These are phyloP conservation scores for Mantis religiosa DNA, from an alignment of 2,888 invertebrate species.

Conservation along the genomic window DNA sequence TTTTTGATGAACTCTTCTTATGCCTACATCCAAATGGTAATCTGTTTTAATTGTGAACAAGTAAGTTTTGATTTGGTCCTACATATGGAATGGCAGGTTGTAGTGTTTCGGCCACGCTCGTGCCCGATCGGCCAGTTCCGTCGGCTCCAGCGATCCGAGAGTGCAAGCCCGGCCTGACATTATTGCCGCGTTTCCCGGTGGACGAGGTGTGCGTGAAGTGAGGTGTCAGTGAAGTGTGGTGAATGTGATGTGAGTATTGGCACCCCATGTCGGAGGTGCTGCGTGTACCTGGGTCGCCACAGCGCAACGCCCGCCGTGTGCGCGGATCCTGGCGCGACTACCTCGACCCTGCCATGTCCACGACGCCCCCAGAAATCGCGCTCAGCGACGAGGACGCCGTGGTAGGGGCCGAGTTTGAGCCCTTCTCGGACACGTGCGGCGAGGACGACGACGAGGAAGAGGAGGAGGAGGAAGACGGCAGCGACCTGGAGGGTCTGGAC, in stretches of 20 bases:
- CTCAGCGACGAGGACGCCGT: conserved; percentile 33
- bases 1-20: too few relatives aligned
- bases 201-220: background rate
- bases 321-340: conserved; percentile 43
- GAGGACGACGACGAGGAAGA: conserved; percentile 15
- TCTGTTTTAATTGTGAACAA: too few relatives aligned
- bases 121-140: background rate
- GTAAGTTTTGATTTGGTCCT: too few relatives aligned
- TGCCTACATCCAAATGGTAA: too few relatives aligned
- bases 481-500: conserved; percentile 64
- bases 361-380: conserved; percentile 31
- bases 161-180: background rate
- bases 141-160: background rate
- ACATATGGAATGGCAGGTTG: too few relatives aligned
- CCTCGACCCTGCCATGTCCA: conserved; percentile 38
- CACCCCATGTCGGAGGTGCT: conserved; percentile 20
- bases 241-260: background rate
- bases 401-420: conserved; percentile 53
- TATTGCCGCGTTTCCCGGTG: background rate
- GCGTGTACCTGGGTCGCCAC: conserved; percentile 35
- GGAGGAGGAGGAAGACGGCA: conserved; percentile 34
- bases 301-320: conserved; percentile 35
- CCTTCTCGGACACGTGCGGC: conserved; percentile 48
- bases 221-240: background rate
- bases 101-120: background rate